Percentiles rank a stretch among this genome's conserved stretches.
Conservation (phyloP, 2,888 invertebrate genomes). For the Cheilosia impressa region DNA sequence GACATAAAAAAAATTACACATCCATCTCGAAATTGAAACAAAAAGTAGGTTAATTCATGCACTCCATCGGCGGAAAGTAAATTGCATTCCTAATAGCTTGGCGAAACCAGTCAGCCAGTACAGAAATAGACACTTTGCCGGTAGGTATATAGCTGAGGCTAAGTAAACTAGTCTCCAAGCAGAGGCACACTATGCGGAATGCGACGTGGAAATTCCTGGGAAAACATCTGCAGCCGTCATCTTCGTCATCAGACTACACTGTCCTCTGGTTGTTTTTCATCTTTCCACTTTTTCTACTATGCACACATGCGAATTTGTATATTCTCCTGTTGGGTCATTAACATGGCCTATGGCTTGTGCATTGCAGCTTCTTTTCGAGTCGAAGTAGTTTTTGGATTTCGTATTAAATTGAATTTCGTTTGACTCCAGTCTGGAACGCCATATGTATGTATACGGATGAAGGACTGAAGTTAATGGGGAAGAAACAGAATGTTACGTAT, state of each 20-base stretch:
- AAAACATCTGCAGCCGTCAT: slow-evolving; percentile 13
- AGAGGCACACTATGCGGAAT: slow-evolving; percentile 44
- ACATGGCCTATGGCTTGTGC: slow-evolving; percentile 3
- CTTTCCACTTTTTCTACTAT: background rate
- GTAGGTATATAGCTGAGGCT: slow-evolving; percentile 15
- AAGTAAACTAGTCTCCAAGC: slow-evolving; percentile 36
- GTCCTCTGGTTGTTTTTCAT: background rate
- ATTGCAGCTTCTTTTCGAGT: background rate
- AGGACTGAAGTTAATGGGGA: background rate
- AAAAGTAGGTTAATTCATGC: slow-evolving; percentile 65
- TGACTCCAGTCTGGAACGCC: background rate
- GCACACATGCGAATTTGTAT: background rate
- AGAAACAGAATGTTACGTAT: slow-evolving; percentile 32
- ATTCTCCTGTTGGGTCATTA: slow-evolving; percentile 24
- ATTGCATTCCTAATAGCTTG: slow-evolving; percentile 48
- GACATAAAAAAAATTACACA: background rate
- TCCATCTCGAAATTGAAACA: slow-evolving; percentile 13
- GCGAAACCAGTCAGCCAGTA: slow-evolving; percentile 52
- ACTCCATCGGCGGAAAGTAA: slow-evolving; percentile 56
- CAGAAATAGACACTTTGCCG: slow-evolving; percentile 52
- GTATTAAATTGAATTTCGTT: background rate
- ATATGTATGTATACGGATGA: slow-evolving; percentile 1
- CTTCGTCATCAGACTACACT: slow-evolving; percentile 1
- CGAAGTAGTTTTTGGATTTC: background rate
- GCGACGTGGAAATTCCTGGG: slow-evolving; percentile 25